Evolutionary conservation across 2,797 vertebrate genomes (phyloP).

Genomic region (Lophotriccus pileatus): DNA sequence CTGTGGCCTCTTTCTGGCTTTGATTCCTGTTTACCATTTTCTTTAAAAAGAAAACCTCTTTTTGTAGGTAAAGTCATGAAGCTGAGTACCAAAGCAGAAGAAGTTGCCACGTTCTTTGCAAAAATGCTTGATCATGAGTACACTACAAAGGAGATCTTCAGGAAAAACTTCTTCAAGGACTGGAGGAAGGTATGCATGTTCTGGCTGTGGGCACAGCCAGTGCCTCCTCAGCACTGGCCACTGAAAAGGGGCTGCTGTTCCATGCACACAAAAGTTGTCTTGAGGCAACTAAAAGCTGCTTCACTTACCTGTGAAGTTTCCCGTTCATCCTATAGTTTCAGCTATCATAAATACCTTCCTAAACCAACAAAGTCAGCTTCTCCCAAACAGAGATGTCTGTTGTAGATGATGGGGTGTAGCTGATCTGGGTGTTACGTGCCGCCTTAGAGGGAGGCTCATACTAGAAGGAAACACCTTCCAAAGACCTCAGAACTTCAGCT

Average conservation of each 20-base stretch:
- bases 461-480: background rate
- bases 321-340: background rate
- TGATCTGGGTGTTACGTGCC: background rate
- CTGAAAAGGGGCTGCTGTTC: background rate
- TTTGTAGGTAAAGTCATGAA: constrained; percentile 89
- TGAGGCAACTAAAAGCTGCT: background rate
- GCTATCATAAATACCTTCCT: background rate
- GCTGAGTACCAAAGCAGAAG: constrained; percentile 91
- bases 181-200: constrained; percentile 89
- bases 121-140: constrained; percentile 99
- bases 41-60: constrained; percentile 46
- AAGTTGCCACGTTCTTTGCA: constrained; percentile 96
- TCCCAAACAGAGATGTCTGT: background rate
- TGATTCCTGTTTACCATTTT: constrained; percentile 3
- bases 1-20: background rate
- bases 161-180: constrained; percentile 99
- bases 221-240: background rate
- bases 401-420: background rate
- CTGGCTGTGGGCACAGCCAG: background rate
- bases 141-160: constrained; percentile 97
- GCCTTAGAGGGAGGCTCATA: no score
- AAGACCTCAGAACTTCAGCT: background rate
- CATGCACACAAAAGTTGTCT: background rate
- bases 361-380: background rate
- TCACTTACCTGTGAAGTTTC: background rate